Conservation (phyloP, 2,797 vertebrate species). For the Phalloptychus januarius region DNA sequence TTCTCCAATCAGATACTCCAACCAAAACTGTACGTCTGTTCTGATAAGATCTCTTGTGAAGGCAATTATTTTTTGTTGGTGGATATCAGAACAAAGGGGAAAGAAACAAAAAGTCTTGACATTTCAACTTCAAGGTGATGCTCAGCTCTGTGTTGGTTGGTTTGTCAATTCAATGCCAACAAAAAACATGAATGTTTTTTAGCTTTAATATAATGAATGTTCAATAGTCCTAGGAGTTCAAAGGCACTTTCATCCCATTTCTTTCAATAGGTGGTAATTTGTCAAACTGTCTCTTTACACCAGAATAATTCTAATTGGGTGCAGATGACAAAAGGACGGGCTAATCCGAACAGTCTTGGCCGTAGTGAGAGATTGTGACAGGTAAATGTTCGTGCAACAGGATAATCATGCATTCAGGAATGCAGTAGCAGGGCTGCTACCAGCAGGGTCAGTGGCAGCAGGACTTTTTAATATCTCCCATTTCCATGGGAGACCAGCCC, state of each 20-base stretch:
- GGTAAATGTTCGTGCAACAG: neutral
- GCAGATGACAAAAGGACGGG: neutral
- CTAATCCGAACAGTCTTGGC: neutral
- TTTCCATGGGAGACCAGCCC: slow-evolving; percentile 69
- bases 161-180: neutral
- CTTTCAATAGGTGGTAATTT: neutral
- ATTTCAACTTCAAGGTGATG: neutral
- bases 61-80: neutral
- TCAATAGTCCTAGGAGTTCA: neutral
- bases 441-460: slow-evolving; percentile 66
- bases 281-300: neutral
- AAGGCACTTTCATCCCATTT: neutral
- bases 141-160: neutral
- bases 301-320: neutral
- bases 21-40: neutral
- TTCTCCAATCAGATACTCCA: neutral
- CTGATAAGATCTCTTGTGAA: neutral
- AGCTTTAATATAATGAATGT: neutral
- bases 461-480: slow-evolving; percentile 69
- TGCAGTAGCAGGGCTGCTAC: slow-evolving; percentile 48
- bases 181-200: neutral
- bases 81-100: neutral
- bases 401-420: slow-evolving; percentile 23
- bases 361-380: neutral
- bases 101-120: neutral